A percentile compares a stretch with the other conserved stretches of the same genome.
Evolutionary conservation across 2,113 vertebrate genomes (phyloP).

Genomic region (Cettia cetti): DNA sequence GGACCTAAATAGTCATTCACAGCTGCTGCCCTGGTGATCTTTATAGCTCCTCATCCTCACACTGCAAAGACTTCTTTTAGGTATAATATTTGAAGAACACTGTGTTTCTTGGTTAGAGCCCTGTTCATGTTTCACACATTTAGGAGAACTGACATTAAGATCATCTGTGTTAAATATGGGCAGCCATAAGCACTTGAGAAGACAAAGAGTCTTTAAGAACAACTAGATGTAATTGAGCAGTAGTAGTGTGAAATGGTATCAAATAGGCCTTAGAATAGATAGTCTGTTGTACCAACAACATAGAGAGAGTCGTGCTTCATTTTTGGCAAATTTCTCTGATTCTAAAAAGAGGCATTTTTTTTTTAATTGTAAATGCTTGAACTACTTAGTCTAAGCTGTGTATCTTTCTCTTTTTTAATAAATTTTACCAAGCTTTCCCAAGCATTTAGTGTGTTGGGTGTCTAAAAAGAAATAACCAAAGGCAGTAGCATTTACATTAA

Average conservation of each 20-base stretch:
- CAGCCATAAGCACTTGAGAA: neutral
- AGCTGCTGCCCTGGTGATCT: constrained; percentile 31
- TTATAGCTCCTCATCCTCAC: constrained; percentile 3
- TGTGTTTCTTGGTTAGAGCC: neutral
- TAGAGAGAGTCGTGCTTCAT: accelerated
- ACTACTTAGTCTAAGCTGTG: neutral
- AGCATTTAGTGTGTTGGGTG: neutral
- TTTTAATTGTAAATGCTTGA: neutral
- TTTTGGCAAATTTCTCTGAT: neutral
- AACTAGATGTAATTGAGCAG: neutral
- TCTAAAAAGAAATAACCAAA: neutral
- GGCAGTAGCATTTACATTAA: neutral
- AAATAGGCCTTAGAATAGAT: neutral
- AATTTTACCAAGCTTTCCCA: neutral
- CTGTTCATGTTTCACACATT: neutral
- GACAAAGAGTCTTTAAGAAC: neutral
- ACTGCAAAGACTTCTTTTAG: neutral
- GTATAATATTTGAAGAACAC: neutral
- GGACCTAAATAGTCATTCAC: constrained; percentile 10
- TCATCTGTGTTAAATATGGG: neutral
- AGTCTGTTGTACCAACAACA: neutral
- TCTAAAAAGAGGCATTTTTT: neutral
- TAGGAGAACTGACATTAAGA: neutral
- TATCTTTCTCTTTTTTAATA: neutral
- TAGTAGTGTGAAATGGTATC: neutral